A percentile compares a stretch with the other conserved stretches of the same genome.
Evolutionary conservation across 2,113 vertebrate species (phyloP).

Genomic region (Burhinus oedicnemus): DNA sequence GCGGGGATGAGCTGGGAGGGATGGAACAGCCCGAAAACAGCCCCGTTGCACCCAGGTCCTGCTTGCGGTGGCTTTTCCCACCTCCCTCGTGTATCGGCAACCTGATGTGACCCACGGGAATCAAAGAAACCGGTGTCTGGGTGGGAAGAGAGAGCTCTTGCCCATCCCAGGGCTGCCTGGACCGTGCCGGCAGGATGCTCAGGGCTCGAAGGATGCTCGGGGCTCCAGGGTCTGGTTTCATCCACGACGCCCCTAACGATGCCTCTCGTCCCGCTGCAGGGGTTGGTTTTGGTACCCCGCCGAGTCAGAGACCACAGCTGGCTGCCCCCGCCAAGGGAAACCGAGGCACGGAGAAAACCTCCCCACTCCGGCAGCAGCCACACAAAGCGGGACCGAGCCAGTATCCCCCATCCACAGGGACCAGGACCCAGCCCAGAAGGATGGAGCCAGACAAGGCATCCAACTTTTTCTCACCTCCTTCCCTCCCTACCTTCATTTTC

Average conservation of each 20-base stretch:
- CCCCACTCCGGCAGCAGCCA: background rate
- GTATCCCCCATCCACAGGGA: background rate
- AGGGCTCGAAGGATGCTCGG: background rate
- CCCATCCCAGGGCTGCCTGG: background rate
- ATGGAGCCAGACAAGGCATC: background rate
- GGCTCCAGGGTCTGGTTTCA: background rate
- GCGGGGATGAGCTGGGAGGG: background rate
- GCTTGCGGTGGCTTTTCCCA: rapidly evolving
- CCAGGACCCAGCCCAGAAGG: background rate
- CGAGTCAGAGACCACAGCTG: background rate
- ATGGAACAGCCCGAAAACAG: rapidly evolving
- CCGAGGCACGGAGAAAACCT: background rate
- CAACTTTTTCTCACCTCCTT: background rate
- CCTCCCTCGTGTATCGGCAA: background rate
- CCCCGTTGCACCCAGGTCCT: too few relatives aligned
- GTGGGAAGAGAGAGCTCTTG: background rate
- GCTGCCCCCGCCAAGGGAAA: background rate
- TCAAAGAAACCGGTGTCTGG: background rate
- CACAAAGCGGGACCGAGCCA: rapidly evolving
- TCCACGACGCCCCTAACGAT: rapidly evolving
- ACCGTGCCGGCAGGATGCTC: rapidly evolving
- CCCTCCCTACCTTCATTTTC: background rate
- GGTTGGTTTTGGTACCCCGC: too few relatives aligned
- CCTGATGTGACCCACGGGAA: background rate
- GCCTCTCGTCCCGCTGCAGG: background rate